Evolutionary conservation across 2,113 vertebrate species (phyloP), one percentile per base, ranked within the genome.

Genomic region (Salvelinus namaycush): DNA sequence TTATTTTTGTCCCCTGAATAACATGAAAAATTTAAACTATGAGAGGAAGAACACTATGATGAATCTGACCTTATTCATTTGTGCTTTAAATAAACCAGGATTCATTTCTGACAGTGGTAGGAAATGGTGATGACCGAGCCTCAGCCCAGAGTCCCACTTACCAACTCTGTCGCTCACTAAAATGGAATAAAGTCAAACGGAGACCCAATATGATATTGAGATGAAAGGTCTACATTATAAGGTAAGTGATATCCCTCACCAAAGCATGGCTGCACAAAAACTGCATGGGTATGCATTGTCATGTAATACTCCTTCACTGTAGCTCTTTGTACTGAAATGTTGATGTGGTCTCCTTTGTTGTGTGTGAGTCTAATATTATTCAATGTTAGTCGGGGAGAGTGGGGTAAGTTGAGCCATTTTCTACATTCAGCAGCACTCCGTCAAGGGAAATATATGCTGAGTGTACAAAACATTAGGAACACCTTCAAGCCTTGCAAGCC

Each of bases 1-100:
- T 14, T 73, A 49, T 68, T 78, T 76, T 69, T 66, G 78, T 76
- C 77, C 69, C 51, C 67, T 66, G 74, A 82, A 81, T 70, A 68
- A 60, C 73, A 88, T 88, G 76, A 86, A 88, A 84, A 78, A 79
- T 88, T 84, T 59, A 88, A 77, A 75, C 76, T 65, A 59, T 67
- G 16, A 80, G 79, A 79, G 76, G 67, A 60, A 79, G 77, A 68
- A 74, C 83, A 85, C 79, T 68, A 68, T 85, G 83, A 87, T 86
- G 69, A 86, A 83, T 80, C 72, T 69, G 76, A 78, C 77, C 78
- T 83, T 86, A 88, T 86, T 88, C 84, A 86, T 84, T 84, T 83
- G 83, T 84, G 79, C 77, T 78, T 72, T 80, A 65, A 70, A 85
- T 84, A 86, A 88, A 88, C 82, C 77, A 76, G 70, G 54, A 31